phyloP scores from a whole-genome alignment of 2,113 vertebrate species.

The Hippocampus comes region DNA sequence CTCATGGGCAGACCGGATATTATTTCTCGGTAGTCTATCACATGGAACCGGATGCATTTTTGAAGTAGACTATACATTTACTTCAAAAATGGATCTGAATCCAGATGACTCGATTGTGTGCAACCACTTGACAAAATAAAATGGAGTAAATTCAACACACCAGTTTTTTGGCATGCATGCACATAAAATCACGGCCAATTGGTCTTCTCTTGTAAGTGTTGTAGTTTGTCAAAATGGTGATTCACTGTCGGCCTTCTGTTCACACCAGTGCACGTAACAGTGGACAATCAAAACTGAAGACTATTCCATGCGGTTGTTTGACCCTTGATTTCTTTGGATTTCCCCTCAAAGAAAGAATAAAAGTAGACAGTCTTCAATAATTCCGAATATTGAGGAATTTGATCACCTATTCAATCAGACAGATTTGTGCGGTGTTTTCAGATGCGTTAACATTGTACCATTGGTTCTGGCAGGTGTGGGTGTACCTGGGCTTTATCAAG shows the following conservation, averaged over 20 bases:
- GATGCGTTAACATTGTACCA: conserved; percentile 1
- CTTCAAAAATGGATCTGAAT: too few relatives aligned
- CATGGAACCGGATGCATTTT: too few relatives aligned
- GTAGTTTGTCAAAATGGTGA: too few relatives aligned
- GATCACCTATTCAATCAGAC: background rate
- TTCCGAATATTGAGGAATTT: background rate
- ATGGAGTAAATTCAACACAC: too few relatives aligned
- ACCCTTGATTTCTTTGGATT: background rate
- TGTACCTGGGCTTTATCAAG: conserved; percentile 75
- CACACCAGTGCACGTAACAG: background rate
- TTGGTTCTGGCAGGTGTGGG: conserved; percentile 64
- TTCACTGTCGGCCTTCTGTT: background rate
- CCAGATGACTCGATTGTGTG: too few relatives aligned
- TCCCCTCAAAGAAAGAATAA: background rate
- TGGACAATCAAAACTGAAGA: background rate
- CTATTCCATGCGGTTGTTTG: background rate
- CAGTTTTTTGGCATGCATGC: background rate
- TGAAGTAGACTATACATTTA: too few relatives aligned
- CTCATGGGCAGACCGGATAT: conserved; percentile 30
- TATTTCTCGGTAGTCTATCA: background rate
- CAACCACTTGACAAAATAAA: too few relatives aligned
- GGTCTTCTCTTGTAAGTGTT: background rate
- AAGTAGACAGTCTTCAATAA: background rate
- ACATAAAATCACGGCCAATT: background rate
- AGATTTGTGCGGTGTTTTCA: background rate